Evolutionary conservation across 2,888 invertebrate species (phyloP).

Genomic region (Dichetophora obliterata): DNA sequence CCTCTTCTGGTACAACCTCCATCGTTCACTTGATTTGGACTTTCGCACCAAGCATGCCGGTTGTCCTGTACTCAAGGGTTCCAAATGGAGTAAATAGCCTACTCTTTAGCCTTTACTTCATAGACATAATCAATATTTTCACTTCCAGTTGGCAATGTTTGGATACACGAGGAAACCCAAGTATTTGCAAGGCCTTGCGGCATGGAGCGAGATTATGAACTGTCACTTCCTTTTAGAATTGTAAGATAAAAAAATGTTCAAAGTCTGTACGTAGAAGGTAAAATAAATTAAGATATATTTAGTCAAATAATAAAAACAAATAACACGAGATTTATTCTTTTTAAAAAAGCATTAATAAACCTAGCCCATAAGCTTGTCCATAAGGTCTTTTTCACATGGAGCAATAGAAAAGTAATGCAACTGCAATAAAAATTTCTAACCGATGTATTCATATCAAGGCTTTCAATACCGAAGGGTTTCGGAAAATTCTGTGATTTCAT

Average conservation of each 20-base stretch:
- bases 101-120: background rate
- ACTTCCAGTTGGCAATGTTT: conserved; percentile 82
- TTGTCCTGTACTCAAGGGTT: conserved; percentile 94
- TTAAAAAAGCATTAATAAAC: background rate
- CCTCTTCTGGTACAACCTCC: conserved; percentile 95
- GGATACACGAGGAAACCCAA: conserved; percentile 89
- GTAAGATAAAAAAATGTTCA: background rate
- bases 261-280: background rate
- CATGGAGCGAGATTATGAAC: conserved; percentile 58
- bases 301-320: background rate
- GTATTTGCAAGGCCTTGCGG: conserved; percentile 77
- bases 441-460: too few species aligned
- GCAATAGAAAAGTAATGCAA: too few species aligned
- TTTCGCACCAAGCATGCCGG: conserved; percentile 93
- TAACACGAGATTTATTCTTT: background rate
- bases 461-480: too few species aligned
- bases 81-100: conserved; percentile 88
- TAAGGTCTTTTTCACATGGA: too few species aligned
- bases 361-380: too few species aligned
- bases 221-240: conserved; percentile 58
- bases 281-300: too few species aligned
- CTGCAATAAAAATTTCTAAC: too few species aligned
- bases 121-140: conserved; percentile 18
- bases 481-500: too few species aligned
- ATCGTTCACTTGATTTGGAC: conserved; percentile 93